Evolutionary conservation across 2,888 invertebrate genomes (phyloP), one percentile per base, ranked within the genome.

Genomic region (Lithophane semibrunnea): DNA sequence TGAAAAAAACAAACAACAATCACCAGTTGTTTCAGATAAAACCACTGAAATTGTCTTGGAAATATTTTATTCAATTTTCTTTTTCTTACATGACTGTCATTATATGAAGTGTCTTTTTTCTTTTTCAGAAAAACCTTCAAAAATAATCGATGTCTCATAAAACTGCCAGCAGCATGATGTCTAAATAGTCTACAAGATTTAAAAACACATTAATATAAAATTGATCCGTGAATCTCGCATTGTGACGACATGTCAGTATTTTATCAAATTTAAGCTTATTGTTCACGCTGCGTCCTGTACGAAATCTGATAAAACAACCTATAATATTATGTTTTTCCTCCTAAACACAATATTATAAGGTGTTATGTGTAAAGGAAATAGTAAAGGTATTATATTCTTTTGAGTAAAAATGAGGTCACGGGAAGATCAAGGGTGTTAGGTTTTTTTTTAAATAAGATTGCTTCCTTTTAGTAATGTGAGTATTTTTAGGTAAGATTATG

Each of bases 401-500:
- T 21, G 21, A 29, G 24, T 47, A 75, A 49, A 75, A 56, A 63
- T n/a, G 10, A n/a, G n/a, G 12, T n/a, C 56, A n/a, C 56, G 16
- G 16, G 16, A 29, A 58, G 8, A 54, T 77, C 61, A 63, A 63
- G 49, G n/a, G 77, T 77, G 29, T 60, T 52, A 29, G 21, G 29
- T 18, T 47, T 7, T 58, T 44, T 16, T 63, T 63, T 37, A 18
- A 29, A 29, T 18, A 37, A 49, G 21, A 29, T 63, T 21, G 37
- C 10, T 60, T 16, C 16, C 16, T 12, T 42, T 24, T 10, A 49
- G 47, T 49, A 18, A n/a, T 16, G 5, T 58, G 13, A 12, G 21
- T 74, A 16, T 49, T 60, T 49, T 18, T 13, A 9, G 47, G 8
- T 13, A 16, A n/a, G 9, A 58, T 58, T 37, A 18, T 21, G 42